Conservation (phyloP, 2,113 vertebrate genomes). For the Casuarius casuarius region DNA sequence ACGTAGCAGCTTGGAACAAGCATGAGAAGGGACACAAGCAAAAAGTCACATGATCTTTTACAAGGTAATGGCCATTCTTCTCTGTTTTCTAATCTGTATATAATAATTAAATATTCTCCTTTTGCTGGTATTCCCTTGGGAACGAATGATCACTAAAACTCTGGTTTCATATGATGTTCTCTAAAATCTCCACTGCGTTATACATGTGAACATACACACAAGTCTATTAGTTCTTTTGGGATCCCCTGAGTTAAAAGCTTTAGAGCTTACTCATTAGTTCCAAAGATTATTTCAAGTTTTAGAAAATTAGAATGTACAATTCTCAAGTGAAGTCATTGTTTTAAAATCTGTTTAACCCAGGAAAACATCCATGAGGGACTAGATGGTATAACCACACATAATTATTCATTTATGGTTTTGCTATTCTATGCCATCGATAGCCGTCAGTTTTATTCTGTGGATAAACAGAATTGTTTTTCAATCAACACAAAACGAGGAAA, state of each 20-base stretch:
- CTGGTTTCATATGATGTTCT: not conserved
- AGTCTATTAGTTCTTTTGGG: not conserved
- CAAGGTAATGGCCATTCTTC: not conserved
- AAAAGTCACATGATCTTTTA: not conserved
- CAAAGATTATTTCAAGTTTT: not conserved
- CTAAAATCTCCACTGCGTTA: not conserved
- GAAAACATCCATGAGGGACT: not conserved
- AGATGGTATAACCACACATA: not conserved
- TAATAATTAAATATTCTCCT: not conserved
- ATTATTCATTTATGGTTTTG: not conserved
- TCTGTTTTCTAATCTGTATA: not conserved
- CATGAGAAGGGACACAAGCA: not conserved
- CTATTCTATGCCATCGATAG: not conserved
- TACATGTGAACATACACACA: fast-evolving
- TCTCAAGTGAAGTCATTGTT: not conserved
- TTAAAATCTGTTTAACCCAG: not conserved
- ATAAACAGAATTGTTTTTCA: not conserved
- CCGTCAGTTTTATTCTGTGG: not conserved
- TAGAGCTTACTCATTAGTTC: not conserved
- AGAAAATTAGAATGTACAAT: not conserved
- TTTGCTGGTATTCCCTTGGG: not conserved
- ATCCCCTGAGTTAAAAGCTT: not conserved
- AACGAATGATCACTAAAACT: not conserved
- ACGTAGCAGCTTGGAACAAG: not conserved
- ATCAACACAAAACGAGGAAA: not conserved